Base-by-base conservation (phyloP, 2,797 vertebrate species). In the Hippoglossus hippoglossus region DNA sequence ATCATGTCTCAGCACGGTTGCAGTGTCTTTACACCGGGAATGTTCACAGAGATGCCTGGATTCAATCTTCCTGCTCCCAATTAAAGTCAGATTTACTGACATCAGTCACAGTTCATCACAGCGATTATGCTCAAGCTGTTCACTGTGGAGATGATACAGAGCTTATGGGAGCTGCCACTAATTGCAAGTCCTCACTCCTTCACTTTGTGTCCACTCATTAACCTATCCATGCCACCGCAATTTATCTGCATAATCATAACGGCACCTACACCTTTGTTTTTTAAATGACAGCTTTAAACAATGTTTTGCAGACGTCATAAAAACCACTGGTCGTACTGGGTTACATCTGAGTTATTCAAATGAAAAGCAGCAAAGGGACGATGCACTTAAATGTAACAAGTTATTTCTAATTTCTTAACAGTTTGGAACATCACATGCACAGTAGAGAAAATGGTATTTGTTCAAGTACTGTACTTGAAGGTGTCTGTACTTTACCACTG, bases 41-140 rank as follows among this genome's bases (percentile, higher is more conserved):
- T 31, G 28, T 54, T 34, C 47, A 21, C 47, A 49, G 79, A 60
- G 63, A 75, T 67, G 85, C 75, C 60, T 75, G 93, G 70, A 94
- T 94, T 95, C 93, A 94, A 90, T 95, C 92, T 92, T 93, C 91
- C 89, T 82, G 92, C 90, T 88, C 90, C 94, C 91, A 93, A 95
- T 95, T 95, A 95, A 94, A 93, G 86, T 82, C 93, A 92, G 95
- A 96, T 96, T 96, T 94, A 89, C 87, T 79, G 92, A 89, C 93
- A 95, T 95, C 94, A 95, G 91, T 95, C 94, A 94, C 91, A 95
- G 94, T 91, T 95, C 91, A 91, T 91, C 94, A 86, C 67, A 91
- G 79, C 94, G 94, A 94, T 97, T 94, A 95, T 92, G 88, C 90
- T 81, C 94, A 94, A 93, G 94, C 95, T 93, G 91, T 92, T 96